Evolutionary conservation across 2,113 vertebrate genomes (phyloP).

Genomic region (Antidorcas marsupialis): DNA sequence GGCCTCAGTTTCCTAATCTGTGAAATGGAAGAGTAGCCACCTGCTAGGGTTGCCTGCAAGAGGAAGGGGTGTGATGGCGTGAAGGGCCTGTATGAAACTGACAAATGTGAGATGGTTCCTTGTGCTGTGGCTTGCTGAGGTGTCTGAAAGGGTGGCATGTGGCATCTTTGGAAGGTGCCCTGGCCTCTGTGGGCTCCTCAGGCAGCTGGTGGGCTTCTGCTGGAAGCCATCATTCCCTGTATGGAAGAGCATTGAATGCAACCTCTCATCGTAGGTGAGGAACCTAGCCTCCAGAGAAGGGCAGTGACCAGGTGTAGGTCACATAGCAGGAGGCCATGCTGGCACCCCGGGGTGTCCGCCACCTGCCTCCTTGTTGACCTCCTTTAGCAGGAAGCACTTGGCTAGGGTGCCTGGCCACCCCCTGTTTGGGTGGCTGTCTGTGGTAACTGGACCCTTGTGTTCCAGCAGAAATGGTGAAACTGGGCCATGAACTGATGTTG

Average conservation of each 20-base stretch:
- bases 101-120: background rate
- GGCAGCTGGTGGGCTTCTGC: background rate
- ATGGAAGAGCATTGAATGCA: background rate
- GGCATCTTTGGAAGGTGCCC: background rate
- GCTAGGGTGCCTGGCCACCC: background rate
- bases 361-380: background rate
- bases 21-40: background rate
- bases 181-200: background rate
- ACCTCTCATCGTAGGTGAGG: background rate
- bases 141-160: background rate
- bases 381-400: no score
- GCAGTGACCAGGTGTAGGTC: background rate
- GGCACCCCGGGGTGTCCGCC: background rate
- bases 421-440: background rate
- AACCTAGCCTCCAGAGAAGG: background rate
- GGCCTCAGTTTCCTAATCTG: background rate
- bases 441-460: background rate
- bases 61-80: background rate
- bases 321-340: background rate
- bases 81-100: background rate
- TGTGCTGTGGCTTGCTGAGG: background rate
- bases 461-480: conserved; percentile 80
- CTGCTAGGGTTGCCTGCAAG: background rate
- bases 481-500: conserved; percentile 86
- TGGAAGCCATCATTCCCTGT: background rate